Evolutionary conservation across 2,888 invertebrate genomes (phyloP).

Genomic region (Lycaena phlaeas): DNA sequence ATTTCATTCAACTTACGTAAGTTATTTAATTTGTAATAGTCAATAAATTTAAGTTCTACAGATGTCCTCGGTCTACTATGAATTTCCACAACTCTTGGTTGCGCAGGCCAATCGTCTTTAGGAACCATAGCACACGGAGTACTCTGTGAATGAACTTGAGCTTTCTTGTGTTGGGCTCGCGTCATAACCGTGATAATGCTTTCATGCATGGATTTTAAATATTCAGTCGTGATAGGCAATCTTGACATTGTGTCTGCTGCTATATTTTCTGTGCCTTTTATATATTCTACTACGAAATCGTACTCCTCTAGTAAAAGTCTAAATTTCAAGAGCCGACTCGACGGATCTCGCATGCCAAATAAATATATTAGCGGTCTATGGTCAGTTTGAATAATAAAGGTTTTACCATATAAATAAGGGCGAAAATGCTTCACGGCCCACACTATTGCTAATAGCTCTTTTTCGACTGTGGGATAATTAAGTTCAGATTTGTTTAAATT

Average conservation of each 20-base stretch:
- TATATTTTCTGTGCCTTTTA: constrained; percentile 4
- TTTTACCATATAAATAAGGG: constrained; percentile 2
- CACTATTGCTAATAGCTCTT: constrained; percentile 5
- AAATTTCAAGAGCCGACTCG: neutral
- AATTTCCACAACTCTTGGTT: constrained; percentile 8
- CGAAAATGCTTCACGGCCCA: constrained; percentile 4
- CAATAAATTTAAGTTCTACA: too few species aligned
- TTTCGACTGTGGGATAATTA: neutral
- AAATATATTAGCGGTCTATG: neutral
- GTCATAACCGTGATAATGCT: neutral
- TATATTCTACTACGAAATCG: neutral
- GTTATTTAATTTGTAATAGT: neutral
- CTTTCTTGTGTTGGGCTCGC: constrained; percentile 2
- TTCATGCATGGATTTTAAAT: constrained; percentile 3
- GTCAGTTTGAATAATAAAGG: neutral
- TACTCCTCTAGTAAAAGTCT: neutral
- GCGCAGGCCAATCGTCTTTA: constrained; percentile 5
- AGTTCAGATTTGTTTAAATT: neutral
- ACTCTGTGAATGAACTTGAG: neutral
- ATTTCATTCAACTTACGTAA: neutral
- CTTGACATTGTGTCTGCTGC: constrained; percentile 6
- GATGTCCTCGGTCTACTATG: constrained; percentile 3
- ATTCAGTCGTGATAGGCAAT: neutral
- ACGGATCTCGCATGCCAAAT: neutral
- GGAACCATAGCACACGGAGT: neutral